phyloP scores from a whole-genome alignment of 2,113 vertebrate genomes.

The Corythoichthys intestinalis region DNA sequence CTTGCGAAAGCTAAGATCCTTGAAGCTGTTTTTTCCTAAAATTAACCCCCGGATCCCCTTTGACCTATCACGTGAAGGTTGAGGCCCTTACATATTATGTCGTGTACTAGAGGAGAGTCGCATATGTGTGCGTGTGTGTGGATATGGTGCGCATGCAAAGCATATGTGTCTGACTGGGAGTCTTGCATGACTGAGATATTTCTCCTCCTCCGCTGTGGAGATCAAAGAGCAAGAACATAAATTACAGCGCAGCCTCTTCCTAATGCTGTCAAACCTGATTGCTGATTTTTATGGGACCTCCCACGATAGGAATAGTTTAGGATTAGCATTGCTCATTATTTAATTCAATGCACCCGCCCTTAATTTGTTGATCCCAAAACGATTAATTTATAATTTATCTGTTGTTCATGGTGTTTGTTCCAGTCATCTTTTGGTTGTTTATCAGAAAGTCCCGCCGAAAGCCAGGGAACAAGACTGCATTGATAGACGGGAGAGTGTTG shows the following conservation, averaged over 20 bases:
- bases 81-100: conserved; percentile 53
- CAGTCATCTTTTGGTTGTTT: conserved; percentile 33
- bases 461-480: conserved; percentile 27
- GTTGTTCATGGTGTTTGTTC: conserved; percentile 52
- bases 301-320: conserved; percentile 23
- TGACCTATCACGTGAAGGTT: conserved; percentile 62
- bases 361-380: conserved; percentile 11
- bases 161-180: conserved; percentile 32
- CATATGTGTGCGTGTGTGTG: neutral
- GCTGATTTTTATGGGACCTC: conserved; percentile 24
- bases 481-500: conserved; percentile 26
- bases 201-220: conserved; percentile 14
- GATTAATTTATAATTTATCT: conserved; percentile 39
- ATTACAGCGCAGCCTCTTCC: conserved; percentile 28
- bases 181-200: conserved; percentile 17
- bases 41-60: conserved; percentile 73
- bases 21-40: conserved; percentile 62
- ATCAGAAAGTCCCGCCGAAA: conserved; percentile 36
- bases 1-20: conserved; percentile 73
- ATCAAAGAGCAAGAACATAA: conserved; percentile 24
- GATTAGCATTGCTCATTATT: conserved; percentile 8
- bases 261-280: conserved; percentile 18
- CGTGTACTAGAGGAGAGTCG: conserved; percentile 29
- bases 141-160: conserved; percentile 3
- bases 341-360: conserved; percentile 21